Evolutionary conservation across 23 tunicate species (phyloP), one percentile per base, ranked within the genome.

Genomic region (Aplidium turbinatum): DNA sequence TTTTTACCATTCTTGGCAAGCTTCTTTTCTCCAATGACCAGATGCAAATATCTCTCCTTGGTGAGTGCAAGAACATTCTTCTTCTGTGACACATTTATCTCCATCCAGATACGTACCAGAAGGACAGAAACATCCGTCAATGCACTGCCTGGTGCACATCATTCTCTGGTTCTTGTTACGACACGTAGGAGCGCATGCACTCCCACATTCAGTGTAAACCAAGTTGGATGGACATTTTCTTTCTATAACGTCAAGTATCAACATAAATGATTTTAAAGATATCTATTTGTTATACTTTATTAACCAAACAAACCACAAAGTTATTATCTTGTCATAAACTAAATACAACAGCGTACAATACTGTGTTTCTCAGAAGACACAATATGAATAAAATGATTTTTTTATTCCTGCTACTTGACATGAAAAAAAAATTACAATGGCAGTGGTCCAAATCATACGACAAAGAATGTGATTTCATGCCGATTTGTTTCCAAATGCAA

Each of bases 61-160:
- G 47, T 85, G 93, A 16, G 75, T 47, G 73, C 98, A 93, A 31
- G 93, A 72, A 71, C 98, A 93, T 54, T 85, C 58, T 21, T 75
- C 76, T 70, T 69, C 79, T 28, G 84, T 45, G 5, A 93, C 93
- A 45, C 98, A 93, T 21, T n/a, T 35, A 16, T 62, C 88, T 0
- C 87, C 98, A 36, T 93, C 88, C 20, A 93, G 75, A 32, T 75
- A 67, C 22, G 81, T 78, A 1, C 98, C 98, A 6, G 45, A 1
- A 33, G 98, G 93, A 35, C 98, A 93, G 77, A 85, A 76, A 70
- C 98, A 93, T 1, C 98, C 98, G 53, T 85, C 93, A 35, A 93
- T 77, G 52, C 98, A 93, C 18, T 56, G 53, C 5, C 52, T 26
- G 35, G 71, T 31, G 45, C 98, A 93, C 31, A 50, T 0, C 45